phyloP scores from a whole-genome alignment of 2,888 invertebrate species.

The Enchytraeus crypticus region DNA sequence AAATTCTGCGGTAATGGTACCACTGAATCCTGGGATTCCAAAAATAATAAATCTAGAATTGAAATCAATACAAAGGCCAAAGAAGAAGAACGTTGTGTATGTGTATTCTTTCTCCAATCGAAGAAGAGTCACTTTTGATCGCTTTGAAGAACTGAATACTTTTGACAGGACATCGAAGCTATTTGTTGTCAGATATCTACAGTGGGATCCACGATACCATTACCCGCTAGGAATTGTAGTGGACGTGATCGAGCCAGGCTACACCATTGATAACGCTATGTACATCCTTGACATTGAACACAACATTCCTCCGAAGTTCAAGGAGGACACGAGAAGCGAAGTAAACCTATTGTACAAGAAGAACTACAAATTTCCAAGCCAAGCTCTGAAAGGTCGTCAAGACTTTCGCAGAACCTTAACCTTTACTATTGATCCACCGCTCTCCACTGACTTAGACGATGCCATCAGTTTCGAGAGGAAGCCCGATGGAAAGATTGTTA shows the following conservation, averaged over 20 bases:
- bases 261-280: constrained; percentile 28
- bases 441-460: constrained; percentile 87
- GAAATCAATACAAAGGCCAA: neutral
- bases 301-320: constrained; percentile 28
- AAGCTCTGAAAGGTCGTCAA: constrained; percentile 38
- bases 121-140: constrained; percentile 30
- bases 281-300: constrained; percentile 35
- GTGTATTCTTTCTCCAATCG: constrained; percentile 30
- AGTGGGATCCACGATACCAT: constrained; percentile 33
- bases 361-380: constrained; percentile 31
- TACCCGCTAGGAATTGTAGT: constrained; percentile 38
- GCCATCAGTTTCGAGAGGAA: constrained; percentile 72
- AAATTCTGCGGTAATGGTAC: constrained; percentile 36
- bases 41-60: constrained; percentile 8
- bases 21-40: constrained; percentile 34
- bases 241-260: constrained; percentile 32
- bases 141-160: constrained; percentile 30
- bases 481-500: constrained; percentile 53
- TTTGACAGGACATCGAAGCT: constrained; percentile 28
- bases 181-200: constrained; percentile 38
- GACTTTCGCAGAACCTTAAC: constrained; percentile 55
- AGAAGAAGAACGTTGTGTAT: neutral
- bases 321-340: constrained; percentile 24
- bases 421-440: constrained; percentile 86
- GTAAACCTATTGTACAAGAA: constrained; percentile 24